Base-by-base conservation (phyloP, 2,888 invertebrate species). In the Siphonodentalium dalli region DNA sequence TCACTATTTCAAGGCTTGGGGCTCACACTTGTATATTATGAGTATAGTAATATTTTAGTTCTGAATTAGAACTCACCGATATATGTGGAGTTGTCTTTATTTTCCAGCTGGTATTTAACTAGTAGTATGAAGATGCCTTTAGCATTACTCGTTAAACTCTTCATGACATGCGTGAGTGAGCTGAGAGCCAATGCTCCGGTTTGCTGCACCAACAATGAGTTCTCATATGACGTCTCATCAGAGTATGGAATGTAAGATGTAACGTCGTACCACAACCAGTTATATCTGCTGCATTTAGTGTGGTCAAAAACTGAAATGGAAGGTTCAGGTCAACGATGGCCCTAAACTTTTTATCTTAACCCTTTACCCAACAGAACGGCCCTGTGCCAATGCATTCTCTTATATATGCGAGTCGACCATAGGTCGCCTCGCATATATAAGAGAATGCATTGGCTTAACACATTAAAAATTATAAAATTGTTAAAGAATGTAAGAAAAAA, bases 231-330 rank as follows among this genome's bases (percentile, higher is more conserved):
- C 7, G 79, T 80, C 61, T 96, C 96, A 65, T 90, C 88, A 0
- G 84, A 83, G 76, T 97, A 97, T 0, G 91, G 88, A 57, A 88
- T 78, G 81, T 90, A 90, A 0, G 93, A 92, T 0, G 94, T 93
- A 3, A 88, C 88, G 77, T 96, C 93, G 87, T 90, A 91, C 92
- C 93, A 95, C 3, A 90, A 87, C 83, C 93, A 96, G 74, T 91
- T 92, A 69, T 89, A 93, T 71, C 90, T 88, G 68, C 90, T 89
- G 24, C 91, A 83, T 74, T 91, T 92, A 5, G 87, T 87, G 69
- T 93, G 91, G 76, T 95, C 92, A 92, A 95, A 95, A 69, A 95
- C 92, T 92, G 79, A 53, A 85, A 66, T 37, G 57, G 3, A 18
- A 42, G n/a, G n/a, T n/a, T n/a, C n/a, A n/a, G n/a, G n/a, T n/a